Base-by-base conservation (phyloP, 1,140 invertebrate genomes). In the Dreissena polymorpha region DNA sequence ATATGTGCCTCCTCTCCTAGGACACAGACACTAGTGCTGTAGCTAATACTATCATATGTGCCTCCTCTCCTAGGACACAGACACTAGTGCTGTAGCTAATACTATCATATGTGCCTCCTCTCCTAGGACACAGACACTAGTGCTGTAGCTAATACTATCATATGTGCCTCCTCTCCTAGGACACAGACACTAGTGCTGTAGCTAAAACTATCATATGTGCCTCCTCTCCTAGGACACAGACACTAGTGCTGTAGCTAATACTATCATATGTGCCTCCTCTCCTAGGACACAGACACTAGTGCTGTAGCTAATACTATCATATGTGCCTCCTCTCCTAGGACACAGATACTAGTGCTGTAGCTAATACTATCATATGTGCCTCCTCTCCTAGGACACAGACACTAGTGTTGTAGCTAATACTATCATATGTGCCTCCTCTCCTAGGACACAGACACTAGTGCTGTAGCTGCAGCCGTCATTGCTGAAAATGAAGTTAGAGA, bases 401-500 rank as follows among this genome's bases (percentile, higher is more conserved):
- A n/a, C n/a, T n/a, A n/a, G n/a, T n/a, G n/a, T n/a, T n/a, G n/a
- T n/a, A n/a, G 39, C 39, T 39, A 39, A 39, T n/a, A 39, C 39
- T 39, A 39, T 39, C n/a, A 8, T 39, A 5, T 39, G 39, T 39
- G 39, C 3, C 39, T 14, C 12, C 12, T 78, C 18, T 73, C 79
- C 49, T 57, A 74, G 84, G 64, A 77, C 0, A 74, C 78, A 14
- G 78, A 86, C 21, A 51, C 39, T 13, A 76, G 57, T 1, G 18
- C 81, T 55, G 60, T 80, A 13, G 71, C 74, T 39, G 86, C 55
- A 0, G 63, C 83, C 12, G 39, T 84, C n/a, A 70, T 84, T 21
- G 81, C 81, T 27, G 86, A 84, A 67, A 87, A 73, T 65, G 82
- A 86, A 13, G 39, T 39, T 39, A 49, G 53, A 0, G 55, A 60